Evolutionary conservation across 2,888 invertebrate species (phyloP), one percentile per base, ranked within the genome.

Genomic region (Nezara viridula): DNA sequence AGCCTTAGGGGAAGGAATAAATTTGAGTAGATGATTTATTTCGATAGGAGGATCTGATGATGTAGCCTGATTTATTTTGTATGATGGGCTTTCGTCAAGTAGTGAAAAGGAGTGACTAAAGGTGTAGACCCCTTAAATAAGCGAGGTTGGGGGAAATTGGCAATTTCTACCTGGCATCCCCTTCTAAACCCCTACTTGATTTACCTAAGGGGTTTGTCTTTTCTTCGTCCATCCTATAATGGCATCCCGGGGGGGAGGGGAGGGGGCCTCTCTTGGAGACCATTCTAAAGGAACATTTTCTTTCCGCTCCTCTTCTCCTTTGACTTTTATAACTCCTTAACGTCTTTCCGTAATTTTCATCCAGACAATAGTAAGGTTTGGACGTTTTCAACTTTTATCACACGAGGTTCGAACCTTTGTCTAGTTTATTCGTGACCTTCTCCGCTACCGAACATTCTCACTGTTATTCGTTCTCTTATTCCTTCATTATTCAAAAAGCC

Each of bases 141-240:
- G 52, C 49, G 86, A 50, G 49, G 50, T 47, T 32, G 49, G 86
- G 52, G 86, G 86, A 55, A 86, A 86, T 86, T 86, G 86, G 86
- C 86, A 86, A 86, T 86, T 86, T 86, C 86, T 86, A 86, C 86
- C 86, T 7, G 32, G n/a, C 86, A 55, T 52, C 86, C 86, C 52
- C 52, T n/a, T 24, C 40, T 55, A 55, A 55, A 55, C 60, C 49
- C 86, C 52, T 50, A 86, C 86, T 86, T 86, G 86, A 86, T 86
- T 86, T 86, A 86, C 86, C 86, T 86, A 86, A 86, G 86, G 86
- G 86, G 86, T 86, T 86, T 86, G 86, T 86, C 86, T 86, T 86
- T 55, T 55, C 55, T 55, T 55, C 86, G 81, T 81, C 81, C 81
- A 50, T 52, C 52, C 52, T 86, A 86, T 86, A 86, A 86, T 86